Conservation (phyloP, 2,797 vertebrate genomes). For the Clamator glandarius region DNA sequence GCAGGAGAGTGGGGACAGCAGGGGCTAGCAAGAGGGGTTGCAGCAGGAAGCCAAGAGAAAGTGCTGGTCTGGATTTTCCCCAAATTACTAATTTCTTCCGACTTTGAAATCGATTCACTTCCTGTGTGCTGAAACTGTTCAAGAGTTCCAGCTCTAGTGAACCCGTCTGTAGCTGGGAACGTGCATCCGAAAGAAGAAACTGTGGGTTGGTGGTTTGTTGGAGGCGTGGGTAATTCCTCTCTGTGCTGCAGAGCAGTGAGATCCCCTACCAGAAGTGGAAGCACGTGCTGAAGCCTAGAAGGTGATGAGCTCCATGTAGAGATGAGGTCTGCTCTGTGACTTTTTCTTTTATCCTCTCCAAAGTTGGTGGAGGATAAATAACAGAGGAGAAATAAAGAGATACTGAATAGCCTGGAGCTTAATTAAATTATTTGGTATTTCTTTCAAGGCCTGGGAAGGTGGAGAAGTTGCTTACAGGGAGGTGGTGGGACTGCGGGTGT, state of each 20-base stretch:
- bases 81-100: not conserved
- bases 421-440: not conserved
- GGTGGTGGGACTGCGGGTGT: not conserved
- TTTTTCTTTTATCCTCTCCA: accelerated
- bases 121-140: not conserved
- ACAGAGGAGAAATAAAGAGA: not conserved
- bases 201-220: not conserved
- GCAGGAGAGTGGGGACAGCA: not conserved
- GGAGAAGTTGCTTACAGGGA: not conserved
- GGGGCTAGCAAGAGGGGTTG: not conserved
- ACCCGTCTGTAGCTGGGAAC: accelerated
- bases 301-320: accelerated
- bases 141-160: not conserved
- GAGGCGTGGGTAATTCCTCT: not conserved
- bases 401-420: not conserved
- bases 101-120: not conserved
- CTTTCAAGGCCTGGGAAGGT: not conserved
- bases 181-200: not conserved
- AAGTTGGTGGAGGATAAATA: not conserved
- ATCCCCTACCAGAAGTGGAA: not conserved
- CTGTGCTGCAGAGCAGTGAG: accelerated
- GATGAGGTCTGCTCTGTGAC: not conserved
- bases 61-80: not conserved
- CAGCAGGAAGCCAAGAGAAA: not conserved
- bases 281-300: not conserved